A percentile compares a stretch with the other conserved stretches of the same genome.
phyloP scores from a whole-genome alignment of 2,113 vertebrate species.

The Halcyon malimbica region DNA sequence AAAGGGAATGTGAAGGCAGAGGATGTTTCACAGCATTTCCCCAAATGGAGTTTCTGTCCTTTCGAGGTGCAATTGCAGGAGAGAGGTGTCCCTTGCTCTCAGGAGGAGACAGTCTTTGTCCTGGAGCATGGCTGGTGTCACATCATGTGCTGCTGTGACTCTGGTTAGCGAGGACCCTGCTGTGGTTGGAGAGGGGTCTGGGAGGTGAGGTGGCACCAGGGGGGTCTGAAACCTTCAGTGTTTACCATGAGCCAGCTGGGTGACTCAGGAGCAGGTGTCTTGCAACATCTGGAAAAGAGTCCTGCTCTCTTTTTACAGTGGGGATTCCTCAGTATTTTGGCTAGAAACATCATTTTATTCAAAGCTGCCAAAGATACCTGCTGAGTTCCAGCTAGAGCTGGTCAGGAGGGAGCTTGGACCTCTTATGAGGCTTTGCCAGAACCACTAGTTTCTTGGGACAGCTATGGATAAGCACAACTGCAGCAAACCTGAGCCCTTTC shows the following conservation, averaged over 20 bases:
- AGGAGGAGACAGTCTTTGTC: background rate
- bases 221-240: background rate
- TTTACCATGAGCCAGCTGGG: background rate
- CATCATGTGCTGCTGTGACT: background rate
- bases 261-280: background rate
- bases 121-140: background rate
- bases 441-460: fast-evolving
- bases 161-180: background rate
- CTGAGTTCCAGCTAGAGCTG: background rate
- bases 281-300: background rate
- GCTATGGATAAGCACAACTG: background rate
- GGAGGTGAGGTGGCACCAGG: background rate
- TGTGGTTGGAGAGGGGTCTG: background rate
- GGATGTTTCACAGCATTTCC: background rate
- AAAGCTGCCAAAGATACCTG: background rate
- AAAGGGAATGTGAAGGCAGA: fast-evolving
- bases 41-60: background rate
- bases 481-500: background rate
- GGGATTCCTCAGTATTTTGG: background rate
- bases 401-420: background rate
- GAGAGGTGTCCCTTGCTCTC: background rate
- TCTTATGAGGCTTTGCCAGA: background rate
- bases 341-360: background rate
- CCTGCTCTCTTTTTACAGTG: background rate
- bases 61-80: too few relatives aligned